phyloP scores from a whole-genome alignment of 2,888 invertebrate genomes.

The Lithophane leautieri region DNA sequence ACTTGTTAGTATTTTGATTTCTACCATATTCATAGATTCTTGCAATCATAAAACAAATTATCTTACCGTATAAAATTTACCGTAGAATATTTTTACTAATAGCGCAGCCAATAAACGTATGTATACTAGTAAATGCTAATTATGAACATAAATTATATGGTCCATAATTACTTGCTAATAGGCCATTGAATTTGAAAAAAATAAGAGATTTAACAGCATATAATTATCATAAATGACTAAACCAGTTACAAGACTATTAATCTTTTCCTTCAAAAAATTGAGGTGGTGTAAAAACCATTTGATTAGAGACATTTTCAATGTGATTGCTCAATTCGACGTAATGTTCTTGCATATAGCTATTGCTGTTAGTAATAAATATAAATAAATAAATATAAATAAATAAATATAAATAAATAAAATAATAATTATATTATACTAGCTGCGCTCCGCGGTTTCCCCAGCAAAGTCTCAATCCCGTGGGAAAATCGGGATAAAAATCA shows the following conservation, averaged over 20 bases:
- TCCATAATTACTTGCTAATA: conserved; percentile 62
- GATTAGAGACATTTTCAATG: background rate
- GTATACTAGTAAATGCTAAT: conserved; percentile 58
- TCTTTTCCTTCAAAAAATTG: conserved; percentile 26
- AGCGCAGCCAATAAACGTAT: conserved; percentile 34
- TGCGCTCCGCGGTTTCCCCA: too few relatives aligned
- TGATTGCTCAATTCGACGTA: background rate
- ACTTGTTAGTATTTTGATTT: conserved; percentile 40
- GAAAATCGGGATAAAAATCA: too few relatives aligned
- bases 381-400: too few relatives aligned
- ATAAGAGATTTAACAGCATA: conserved; percentile 47
- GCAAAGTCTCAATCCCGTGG: too few relatives aligned
- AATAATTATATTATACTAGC: background rate
- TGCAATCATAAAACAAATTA: conserved; percentile 45
- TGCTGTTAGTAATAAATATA: background rate
- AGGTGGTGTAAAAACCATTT: conserved; percentile 12
- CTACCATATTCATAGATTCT: conserved; percentile 15
- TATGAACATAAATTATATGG: conserved; percentile 64
- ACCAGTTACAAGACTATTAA: conserved; percentile 41
- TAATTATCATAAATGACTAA: conserved; percentile 49
- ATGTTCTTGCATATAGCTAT: background rate
- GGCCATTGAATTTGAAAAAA: conserved; percentile 48
- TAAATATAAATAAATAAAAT: too few relatives aligned
- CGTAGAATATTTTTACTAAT: conserved; percentile 41
- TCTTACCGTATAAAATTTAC: conserved; percentile 42